Evolutionary conservation across 2,888 invertebrate genomes (phyloP), one percentile per base, ranked within the genome.

Genomic region (Phaonia tiefii): DNA sequence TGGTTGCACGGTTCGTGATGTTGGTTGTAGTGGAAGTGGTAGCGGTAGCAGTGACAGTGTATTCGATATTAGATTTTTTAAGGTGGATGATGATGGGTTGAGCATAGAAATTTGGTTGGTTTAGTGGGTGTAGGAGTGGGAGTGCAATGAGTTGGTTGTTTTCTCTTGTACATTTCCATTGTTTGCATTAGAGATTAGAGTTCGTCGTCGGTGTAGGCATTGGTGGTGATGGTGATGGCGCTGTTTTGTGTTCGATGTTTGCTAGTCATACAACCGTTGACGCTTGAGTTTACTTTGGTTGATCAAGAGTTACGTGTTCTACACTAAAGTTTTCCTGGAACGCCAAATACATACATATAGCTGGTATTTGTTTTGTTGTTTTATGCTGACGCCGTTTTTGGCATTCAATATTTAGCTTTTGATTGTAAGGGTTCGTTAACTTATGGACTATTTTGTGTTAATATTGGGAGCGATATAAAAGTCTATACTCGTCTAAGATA

Each of bases 171-270:
- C 60, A 73, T 75, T 83, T 60, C 70, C 54, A 67, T 83, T 82
- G 80, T 83, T 82, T 79, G 83, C 76, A 75, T 82, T 79, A 25
- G 46, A 75, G 67, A 75, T 79, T 80, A 71, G 58, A n/a, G n/a
- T n/a, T 67, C 39, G 71, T 58, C 46, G 49, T 72, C 56, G 78
- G 46, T 65, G 51, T 39, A 22, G 46, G 15, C 15, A n/a, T 15
- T 25, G 54, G 31, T 31, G 31, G 31, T 31, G 8, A 8, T 31
- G 31, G 31, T 31, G 31, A 8, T 31, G 31, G 31, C 8, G 31
- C 8, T 31, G 31, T 31, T 31, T 8, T 31, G 31, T 31, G 31
- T 31, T 31, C 4, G 3, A 5, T 31, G 31, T 8, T 31, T 31
- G 31, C 31, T 31, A 8, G 3, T 31, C 31, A 31, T 8, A 5